Evolutionary conservation across 2,797 vertebrate genomes (phyloP).

Genomic region (Gymnoscopelus microlampas): DNA sequence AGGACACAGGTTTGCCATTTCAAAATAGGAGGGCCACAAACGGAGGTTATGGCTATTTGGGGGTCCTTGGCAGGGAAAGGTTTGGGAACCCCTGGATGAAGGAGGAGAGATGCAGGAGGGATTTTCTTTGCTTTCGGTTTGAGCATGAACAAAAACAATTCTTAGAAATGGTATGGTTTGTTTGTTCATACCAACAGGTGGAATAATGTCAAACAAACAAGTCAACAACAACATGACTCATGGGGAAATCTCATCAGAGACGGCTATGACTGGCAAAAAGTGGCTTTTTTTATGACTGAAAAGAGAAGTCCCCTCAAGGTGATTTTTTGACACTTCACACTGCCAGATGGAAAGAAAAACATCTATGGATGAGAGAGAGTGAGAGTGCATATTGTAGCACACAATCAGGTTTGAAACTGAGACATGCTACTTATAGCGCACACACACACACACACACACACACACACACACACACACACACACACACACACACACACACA

Average conservation of each 20-base stretch:
- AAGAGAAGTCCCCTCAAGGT: conserved; percentile 40
- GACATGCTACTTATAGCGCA: background rate
- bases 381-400: background rate
- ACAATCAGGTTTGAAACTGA: conserved; percentile 35
- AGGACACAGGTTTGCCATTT: too few species aligned
- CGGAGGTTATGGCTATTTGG: too few species aligned
- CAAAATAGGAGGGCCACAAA: too few species aligned
- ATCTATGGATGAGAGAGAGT: background rate
- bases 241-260: conserved; percentile 61
- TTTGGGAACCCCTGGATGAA: too few species aligned
- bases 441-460: too few species aligned
- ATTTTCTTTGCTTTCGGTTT: background rate
- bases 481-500: too few species aligned
- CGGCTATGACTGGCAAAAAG: background rate
- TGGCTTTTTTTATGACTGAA: conserved; percentile 21
- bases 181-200: background rate
- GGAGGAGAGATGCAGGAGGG: too few species aligned
- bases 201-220: conserved; percentile 11
- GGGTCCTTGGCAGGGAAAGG: too few species aligned
- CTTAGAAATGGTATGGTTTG: conserved; percentile 32
- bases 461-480: too few species aligned
- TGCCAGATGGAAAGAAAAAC: conserved; percentile 17
- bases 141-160: conserved; percentile 23
- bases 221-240: conserved; percentile 51
- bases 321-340: conserved; percentile 17